A percentile compares a stretch with the other conserved stretches of the same genome.
phyloP scores from a whole-genome alignment of 2,797 vertebrate species.

The Sitta carolinensis region DNA sequence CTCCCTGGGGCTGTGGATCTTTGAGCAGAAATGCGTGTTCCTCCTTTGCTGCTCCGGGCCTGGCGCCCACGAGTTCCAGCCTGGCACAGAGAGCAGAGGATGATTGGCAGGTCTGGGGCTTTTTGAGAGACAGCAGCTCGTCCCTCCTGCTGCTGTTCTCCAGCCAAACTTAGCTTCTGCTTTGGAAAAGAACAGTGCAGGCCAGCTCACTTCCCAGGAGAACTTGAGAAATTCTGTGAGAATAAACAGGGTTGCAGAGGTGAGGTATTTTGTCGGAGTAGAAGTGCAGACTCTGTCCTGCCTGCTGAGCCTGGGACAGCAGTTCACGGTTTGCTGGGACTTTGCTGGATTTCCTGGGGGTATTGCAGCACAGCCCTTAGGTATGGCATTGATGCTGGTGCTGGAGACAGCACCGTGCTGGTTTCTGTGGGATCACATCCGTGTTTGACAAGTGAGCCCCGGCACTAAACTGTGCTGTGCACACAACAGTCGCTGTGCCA shows the following conservation, averaged over 20 bases:
- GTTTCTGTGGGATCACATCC: not conserved
- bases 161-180: not conserved
- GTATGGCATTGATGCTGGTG: accelerated
- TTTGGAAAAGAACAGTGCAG: not conserved
- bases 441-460: accelerated
- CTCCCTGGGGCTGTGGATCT: not conserved
- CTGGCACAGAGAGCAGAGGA: not conserved
- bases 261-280: not conserved
- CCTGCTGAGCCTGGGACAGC: not conserved
- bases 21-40: not conserved
- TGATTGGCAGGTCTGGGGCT: not conserved
- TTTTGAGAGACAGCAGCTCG: not conserved
- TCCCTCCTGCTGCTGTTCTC: not conserved
- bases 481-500: accelerated
- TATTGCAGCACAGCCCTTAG: accelerated
- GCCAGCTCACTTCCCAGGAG: not conserved
- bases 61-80: not conserved
- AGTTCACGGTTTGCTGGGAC: accelerated
- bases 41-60: not conserved
- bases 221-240: not conserved
- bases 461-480: accelerated
- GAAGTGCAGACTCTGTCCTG: not conserved
- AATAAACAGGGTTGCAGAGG: not conserved
- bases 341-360: accelerated
- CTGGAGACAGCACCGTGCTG: not conserved